Conservation (phyloP, 1,140 invertebrate species). For the Euschistus heros region DNA sequence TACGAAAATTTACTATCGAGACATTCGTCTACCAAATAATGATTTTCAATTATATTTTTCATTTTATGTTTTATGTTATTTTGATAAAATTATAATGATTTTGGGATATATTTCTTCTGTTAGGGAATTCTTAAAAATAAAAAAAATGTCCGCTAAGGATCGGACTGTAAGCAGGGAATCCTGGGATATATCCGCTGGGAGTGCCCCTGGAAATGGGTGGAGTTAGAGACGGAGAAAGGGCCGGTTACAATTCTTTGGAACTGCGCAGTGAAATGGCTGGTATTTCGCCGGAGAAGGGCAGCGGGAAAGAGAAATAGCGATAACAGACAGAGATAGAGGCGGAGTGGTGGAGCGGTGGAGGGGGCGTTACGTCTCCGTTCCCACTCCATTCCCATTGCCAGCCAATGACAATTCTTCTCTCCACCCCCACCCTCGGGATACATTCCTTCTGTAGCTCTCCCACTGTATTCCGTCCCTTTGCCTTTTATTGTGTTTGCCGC, state of each 20-base stretch:
- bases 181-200: neutral
- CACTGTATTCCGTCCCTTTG: neutral
- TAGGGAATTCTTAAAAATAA: too few species aligned
- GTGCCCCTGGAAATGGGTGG: neutral
- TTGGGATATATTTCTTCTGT: too few species aligned
- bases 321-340: neutral
- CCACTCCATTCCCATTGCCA: conserved; percentile 9
- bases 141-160: too few species aligned
- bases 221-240: neutral
- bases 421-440: neutral
- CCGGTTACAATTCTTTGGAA: neutral
- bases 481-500: neutral
- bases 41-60: too few species aligned
- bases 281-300: neutral
- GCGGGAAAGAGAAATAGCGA: too few species aligned
- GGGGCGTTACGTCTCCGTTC: neutral
- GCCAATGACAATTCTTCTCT: conserved; percentile 6
- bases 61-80: too few species aligned
- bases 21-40: too few species aligned
- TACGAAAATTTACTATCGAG: too few species aligned
- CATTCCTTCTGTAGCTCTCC: neutral
- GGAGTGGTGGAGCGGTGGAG: neutral
- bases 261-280: neutral
- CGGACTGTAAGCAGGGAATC: too few species aligned
- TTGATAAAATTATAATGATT: too few species aligned